Evolutionary conservation across 2,888 invertebrate genomes (phyloP), one percentile per base, ranked within the genome.

Genomic region (Bugulina stolonifera): DNA sequence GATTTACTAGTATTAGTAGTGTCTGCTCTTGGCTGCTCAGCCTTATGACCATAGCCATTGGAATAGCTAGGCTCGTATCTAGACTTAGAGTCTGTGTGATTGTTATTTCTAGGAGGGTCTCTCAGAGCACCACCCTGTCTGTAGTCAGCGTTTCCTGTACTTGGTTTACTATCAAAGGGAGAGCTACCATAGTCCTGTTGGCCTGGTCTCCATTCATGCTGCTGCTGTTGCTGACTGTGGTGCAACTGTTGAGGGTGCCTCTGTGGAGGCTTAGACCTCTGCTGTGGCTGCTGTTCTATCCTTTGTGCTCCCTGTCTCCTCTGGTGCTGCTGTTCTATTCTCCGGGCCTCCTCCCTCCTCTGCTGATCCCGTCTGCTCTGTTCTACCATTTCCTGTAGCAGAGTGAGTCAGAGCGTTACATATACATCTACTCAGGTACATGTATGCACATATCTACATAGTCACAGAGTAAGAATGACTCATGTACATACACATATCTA

Each of bases 171-270:
- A n/a, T 27, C 64, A 64, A 10, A 5, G 14, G 64, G 32, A 10
- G 25, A 32, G 29, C 27, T 25, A 10, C 2, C 3, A 14, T 64
- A 22, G 5, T 22, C 5, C 57, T 57, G 57, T 22, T 52, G 52
- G 57, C 10, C 27, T 64, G 64, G 64, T 64, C 64, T 64, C 64
- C 64, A 64, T n/a, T 64, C 64, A 2, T 64, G 32, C n/a, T 64
- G 32, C 14, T 64, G 34, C 25, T 22, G 18, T 25, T 57, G 57
- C 29, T 32, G 29, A 34, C 64, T 64, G 64, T 64, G 64, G n/a
- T 64, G 64, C 5, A 57, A 25, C 14, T 10, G 57, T n/a, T 57
- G 57, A 14, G 10, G 57, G 25, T 3, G 18, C 5, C 43, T 43
- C 43, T 43, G 43, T 5, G 43, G 5, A n/a, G 55, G 55, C n/a